Base-by-base conservation (phyloP, 2,797 vertebrate species). In the Danio aesculapii region DNA sequence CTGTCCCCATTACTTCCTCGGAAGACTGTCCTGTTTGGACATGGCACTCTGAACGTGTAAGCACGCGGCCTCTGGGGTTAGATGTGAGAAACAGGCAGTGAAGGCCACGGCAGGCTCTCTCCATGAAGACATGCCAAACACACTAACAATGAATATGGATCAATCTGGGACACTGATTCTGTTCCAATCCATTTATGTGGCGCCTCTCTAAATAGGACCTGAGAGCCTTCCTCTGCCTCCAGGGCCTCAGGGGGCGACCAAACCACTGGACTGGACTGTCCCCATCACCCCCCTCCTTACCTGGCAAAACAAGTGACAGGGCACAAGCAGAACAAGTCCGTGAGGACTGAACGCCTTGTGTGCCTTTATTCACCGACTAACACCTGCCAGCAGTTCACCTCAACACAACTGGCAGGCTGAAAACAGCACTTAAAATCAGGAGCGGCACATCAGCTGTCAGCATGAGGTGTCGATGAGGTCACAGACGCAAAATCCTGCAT, bases 91-190 rank as follows among this genome's bases (percentile, higher is more conserved):
- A 44, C 66, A 62, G 61, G 58, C 49, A 66, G 49, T 50, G 41
- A 47, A 61, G 39, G 16, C 63, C 61, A 47, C 62, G 30, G 49
- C 64, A 75, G 58, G 10, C 17, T 30, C 62, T 76, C 39, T 46
- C 67, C 8, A 13, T 19, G 68, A 68, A 21, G 53, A 55, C 53
- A 67, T 81, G 49, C 47, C 57, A 49, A 53, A 59, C 75, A 75
- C 78, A 81, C 61, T 83, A 82, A 78, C 85, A 78, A 75, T 87
- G 84, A 88, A 88, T 89, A 86, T 78, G 70, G 79, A 88, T 87
- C 62, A 88, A 79, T 66, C 77, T 9, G 66, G 21, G 81, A 84
- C 75, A 77, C 39, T 12, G 43, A 46, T 72, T 66, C 74, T 85
- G 81, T 79, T 81, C 82, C 78, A 81, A 83, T 82, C 78, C 76